Conservation (phyloP, 2,797 vertebrate genomes). For the Parauchenoglanis ngamensis region DNA sequence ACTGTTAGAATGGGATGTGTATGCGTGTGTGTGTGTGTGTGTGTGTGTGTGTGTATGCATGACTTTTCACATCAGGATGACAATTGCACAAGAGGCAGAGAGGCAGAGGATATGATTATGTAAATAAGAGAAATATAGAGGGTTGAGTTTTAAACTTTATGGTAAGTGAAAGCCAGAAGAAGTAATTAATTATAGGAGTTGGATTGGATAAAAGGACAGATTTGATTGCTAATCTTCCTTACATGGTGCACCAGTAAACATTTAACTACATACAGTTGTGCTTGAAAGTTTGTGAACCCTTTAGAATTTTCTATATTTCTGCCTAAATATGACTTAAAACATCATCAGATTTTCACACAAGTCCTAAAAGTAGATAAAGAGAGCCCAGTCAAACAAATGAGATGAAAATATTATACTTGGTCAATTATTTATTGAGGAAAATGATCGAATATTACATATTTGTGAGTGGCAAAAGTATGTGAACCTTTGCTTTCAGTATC, state of each 20-base stretch:
- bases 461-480: too few species aligned
- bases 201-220: background rate
- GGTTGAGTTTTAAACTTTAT: background rate
- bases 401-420: too few species aligned
- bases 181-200: background rate
- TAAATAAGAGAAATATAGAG: background rate
- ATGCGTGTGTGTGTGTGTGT: conserved; percentile 23
- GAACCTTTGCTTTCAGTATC: too few species aligned
- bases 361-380: too few species aligned
- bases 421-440: too few species aligned
- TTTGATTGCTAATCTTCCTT: background rate
- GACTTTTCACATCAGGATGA: background rate
- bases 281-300: too few species aligned
- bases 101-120: conserved; percentile 17
- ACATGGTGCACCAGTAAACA: background rate
- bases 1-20: conserved; percentile 36
- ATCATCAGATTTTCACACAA: too few species aligned
- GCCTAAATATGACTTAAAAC: too few species aligned
- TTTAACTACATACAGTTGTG: background rate
- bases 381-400: too few species aligned
- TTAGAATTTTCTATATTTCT: too few species aligned
- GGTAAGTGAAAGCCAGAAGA: background rate
- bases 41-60: conserved; percentile 21
- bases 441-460: too few species aligned
- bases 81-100: conserved; percentile 8